Evolutionary conservation across 2,113 vertebrate species (phyloP).

Genomic region (Rhinolophus sinicus): DNA sequence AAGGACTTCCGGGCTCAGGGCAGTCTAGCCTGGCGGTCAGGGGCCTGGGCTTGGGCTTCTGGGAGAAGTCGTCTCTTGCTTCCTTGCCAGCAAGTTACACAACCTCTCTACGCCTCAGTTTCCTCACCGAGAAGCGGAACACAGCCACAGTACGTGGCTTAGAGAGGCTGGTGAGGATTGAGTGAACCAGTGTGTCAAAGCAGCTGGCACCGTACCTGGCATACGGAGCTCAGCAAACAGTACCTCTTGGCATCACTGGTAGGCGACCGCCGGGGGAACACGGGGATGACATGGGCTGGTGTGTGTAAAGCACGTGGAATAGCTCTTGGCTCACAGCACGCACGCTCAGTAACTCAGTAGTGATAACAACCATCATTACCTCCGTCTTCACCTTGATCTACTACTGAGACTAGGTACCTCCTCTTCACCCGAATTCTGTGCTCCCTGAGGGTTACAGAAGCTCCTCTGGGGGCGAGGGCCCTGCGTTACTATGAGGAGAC

Average conservation of each 20-base stretch:
- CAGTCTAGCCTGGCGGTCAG: not conserved
- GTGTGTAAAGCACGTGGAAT: not conserved
- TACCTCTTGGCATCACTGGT: not conserved
- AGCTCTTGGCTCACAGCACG: not conserved
- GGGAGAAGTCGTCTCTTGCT: not conserved
- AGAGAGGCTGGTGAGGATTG: not conserved
- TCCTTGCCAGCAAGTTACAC: not conserved
- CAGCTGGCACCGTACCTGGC: not conserved
- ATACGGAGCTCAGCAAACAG: not conserved
- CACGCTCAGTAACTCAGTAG: not conserved
- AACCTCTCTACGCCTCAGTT: not conserved
- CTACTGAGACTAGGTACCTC: not conserved
- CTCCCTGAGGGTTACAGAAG: not conserved
- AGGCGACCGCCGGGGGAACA: not conserved
- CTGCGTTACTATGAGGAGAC: not conserved
- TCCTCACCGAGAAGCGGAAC: not conserved
- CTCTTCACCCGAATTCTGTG: not conserved
- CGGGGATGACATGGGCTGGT: not conserved
- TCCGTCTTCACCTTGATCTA: not conserved
- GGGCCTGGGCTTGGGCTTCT: not conserved
- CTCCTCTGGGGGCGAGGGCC: not conserved
- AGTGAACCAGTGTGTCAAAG: not conserved
- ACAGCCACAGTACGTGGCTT: not conserved
- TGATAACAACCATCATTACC: no score
- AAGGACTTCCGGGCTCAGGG: not conserved